phyloP scores from a whole-genome alignment of 2,113 vertebrate genomes.

The Eidolon helvum region DNA sequence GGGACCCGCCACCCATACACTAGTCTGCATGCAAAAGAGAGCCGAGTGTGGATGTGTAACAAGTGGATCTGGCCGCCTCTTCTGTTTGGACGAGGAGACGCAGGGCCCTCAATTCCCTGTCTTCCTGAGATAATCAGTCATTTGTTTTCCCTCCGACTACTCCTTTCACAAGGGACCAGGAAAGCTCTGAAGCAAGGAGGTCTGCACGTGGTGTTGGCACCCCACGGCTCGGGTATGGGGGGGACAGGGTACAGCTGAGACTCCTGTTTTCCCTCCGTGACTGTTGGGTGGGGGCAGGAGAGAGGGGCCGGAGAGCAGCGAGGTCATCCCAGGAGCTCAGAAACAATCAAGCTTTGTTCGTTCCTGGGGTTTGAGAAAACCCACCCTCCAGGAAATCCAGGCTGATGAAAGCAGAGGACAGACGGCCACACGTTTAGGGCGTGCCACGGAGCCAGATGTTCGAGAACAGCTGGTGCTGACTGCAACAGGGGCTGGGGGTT shows the following conservation, averaged over 20 bases:
- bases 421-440: not conserved
- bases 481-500: not conserved
- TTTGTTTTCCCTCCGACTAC: slow-evolving; percentile 11
- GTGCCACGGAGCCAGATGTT: slow-evolving; percentile 9
- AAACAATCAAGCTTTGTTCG: slow-evolving; percentile 46
- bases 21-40: not conserved
- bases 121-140: not conserved
- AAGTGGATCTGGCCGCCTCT: not conserved
- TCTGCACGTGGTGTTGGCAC: not conserved
- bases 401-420: not conserved
- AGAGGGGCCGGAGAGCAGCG: not conserved
- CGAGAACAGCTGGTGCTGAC: slow-evolving; percentile 34
- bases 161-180: not conserved
- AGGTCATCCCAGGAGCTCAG: slow-evolving; percentile 45
- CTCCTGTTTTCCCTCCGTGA: not conserved
- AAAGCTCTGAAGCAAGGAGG: not conserved
- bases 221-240: fast-evolving
- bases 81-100: not conserved
- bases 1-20: not conserved
- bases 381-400: slow-evolving; percentile 30
- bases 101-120: not conserved
- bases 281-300: fast-evolving
- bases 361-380: slow-evolving; percentile 19
- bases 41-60: not conserved
- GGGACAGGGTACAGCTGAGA: not conserved